A percentile compares a stretch with the other conserved stretches of the same genome.
phyloP scores from a whole-genome alignment of 2,797 vertebrate genomes.

The Sandelia bainsii region DNA sequence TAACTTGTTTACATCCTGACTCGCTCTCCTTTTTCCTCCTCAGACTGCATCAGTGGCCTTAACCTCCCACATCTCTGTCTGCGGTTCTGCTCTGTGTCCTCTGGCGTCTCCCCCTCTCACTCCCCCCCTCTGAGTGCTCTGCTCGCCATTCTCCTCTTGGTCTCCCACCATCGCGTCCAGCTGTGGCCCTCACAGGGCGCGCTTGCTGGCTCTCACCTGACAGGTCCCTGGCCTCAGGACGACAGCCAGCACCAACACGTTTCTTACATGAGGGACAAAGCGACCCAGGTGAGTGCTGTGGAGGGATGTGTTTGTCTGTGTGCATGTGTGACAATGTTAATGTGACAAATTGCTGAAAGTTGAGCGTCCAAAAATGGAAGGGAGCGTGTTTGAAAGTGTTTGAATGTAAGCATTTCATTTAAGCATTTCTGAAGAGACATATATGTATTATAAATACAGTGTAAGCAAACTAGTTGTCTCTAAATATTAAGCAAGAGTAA shows the following conservation, averaged over 20 bases:
- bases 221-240: conserved; percentile 97
- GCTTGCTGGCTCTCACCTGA: conserved; percentile 90
- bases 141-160: conserved; percentile 74
- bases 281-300: conserved; percentile 90
- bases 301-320: not conserved
- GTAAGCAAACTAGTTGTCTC: too few relatives aligned
- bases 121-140: conserved; percentile 74
- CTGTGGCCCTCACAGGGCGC: conserved; percentile 92
- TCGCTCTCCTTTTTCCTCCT: conserved; percentile 27
- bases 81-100: conserved; percentile 40
- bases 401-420: too few relatives aligned
- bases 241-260: conserved; percentile 88
- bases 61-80: conserved; percentile 36
- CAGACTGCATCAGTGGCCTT: conserved; percentile 66
- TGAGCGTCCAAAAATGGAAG: too few relatives aligned
- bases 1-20: conserved; percentile 55
- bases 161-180: conserved; percentile 85
- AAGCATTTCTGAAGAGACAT: too few relatives aligned
- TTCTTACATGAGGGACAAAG: conserved; percentile 97
- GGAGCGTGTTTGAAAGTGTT: too few relatives aligned
- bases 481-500: too few relatives aligned
- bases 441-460: too few relatives aligned
- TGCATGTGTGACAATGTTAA: not conserved
- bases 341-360: too few relatives aligned
- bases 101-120: conserved; percentile 63